Evolutionary conservation across 2,888 invertebrate species (phyloP), one percentile per base, ranked within the genome.

Genomic region (Neocrepidodera transversa): DNA sequence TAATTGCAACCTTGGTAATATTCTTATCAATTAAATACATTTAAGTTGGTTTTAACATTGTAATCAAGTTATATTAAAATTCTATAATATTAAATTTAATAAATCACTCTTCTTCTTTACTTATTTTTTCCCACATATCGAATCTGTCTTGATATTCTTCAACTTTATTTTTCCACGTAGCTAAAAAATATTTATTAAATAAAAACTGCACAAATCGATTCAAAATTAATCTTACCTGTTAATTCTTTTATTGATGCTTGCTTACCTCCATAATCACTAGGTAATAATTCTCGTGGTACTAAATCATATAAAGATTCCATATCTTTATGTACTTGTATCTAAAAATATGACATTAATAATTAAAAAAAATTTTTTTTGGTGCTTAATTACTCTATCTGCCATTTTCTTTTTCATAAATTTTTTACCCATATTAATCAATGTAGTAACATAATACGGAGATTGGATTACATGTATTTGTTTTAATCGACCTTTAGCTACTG

Each of bases 351-450:
- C 11, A 18, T 4, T 16, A 18, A 42, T 13, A 35, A 13, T 2
- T 11, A 18, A 6, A n/a, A 16, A 6, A 20, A 45, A 45, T 26
- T 1, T 45, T 11, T 20, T 35, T 38, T 7, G 6, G 1, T 14
- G 2, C 18, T 50, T n/a, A n/a, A n/a, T 60, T 47, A 60, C 60
- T 38, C 60, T 49, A 3, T 60, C 50, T 1, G 45, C 45, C 10
- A 60, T 26, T 52, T 60, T 60, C 38, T 49, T 50, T 23, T 60
- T 60, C 16, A 60, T 5, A 5, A 55, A 14, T 51, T 35, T 47
- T 17, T 50, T 60, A 6, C 14, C 8, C n/a, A 60, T 13, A 13
- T 36, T 56, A 8, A 60, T 20, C 8, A 60, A 18, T 17, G 43
- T 18, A 18, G 17, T 56, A 2, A 42, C 14, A 36, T 60, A 60